Evolutionary conservation across 2,888 invertebrate genomes (phyloP).

Genomic region (Drosophila lacicola): DNA sequence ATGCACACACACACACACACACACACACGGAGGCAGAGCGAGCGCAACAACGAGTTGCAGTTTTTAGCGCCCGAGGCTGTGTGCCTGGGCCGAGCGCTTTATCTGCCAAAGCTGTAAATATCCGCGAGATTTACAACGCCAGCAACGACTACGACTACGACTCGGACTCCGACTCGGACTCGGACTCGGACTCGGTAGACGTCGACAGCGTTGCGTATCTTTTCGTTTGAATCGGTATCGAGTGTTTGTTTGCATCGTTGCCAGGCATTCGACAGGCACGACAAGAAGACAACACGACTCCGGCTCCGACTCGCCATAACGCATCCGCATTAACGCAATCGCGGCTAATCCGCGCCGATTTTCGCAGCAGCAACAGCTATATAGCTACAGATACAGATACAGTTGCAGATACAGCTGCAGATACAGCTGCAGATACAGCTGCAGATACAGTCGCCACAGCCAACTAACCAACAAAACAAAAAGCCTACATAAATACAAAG

Average conservation of each 20-base stretch:
- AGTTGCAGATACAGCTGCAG: slow-evolving; percentile 25
- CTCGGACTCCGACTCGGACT: slow-evolving; percentile 22
- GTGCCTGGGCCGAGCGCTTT: slow-evolving; percentile 48
- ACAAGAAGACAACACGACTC: slow-evolving; percentile 51
- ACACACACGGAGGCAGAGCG: not conserved
- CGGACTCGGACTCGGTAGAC: slow-evolving; percentile 19
- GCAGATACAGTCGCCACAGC: slow-evolving; percentile 1
- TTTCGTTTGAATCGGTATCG: slow-evolving; percentile 51
- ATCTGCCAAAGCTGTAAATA: slow-evolving; percentile 83
- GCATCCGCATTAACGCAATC: slow-evolving; percentile 48
- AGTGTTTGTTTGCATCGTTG: slow-evolving; percentile 25
- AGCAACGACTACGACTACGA: slow-evolving; percentile 33
- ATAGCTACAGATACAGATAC: slow-evolving; percentile 24
- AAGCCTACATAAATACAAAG: slow-evolving; percentile 9
- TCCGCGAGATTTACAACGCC: slow-evolving; percentile 84
- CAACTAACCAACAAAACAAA: slow-evolving; percentile 1
- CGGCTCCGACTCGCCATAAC: slow-evolving; percentile 42
- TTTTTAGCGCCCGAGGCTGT: slow-evolving; percentile 16
- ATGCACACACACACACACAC: slow-evolving; percentile 18
- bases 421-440: slow-evolving; percentile 14
- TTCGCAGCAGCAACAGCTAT: slow-evolving; percentile 11
- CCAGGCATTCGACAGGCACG: slow-evolving; percentile 50
- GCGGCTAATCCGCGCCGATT: slow-evolving; percentile 56
- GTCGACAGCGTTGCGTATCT: slow-evolving; percentile 50
- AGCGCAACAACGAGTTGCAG: slow-evolving; percentile 38